Evolutionary conservation across 2,888 invertebrate genomes (phyloP).

Genomic region (Parnassius apollo): DNA sequence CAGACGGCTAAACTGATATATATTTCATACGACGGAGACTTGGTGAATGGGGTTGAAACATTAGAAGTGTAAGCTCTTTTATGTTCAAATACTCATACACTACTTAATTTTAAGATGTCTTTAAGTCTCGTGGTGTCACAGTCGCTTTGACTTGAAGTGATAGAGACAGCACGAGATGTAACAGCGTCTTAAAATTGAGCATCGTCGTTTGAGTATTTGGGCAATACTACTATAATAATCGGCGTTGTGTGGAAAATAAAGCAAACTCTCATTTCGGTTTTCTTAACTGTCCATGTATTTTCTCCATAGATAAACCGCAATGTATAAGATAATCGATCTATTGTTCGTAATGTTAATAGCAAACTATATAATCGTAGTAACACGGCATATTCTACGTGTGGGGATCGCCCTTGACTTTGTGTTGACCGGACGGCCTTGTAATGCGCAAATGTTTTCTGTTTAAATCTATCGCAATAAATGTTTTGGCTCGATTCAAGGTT

Average conservation of each 20-base stretch:
- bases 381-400: slow-evolving; percentile 56
- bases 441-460: slow-evolving; percentile 68
- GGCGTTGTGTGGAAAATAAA: too few species aligned
- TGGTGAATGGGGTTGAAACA: too few species aligned
- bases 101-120: too few species aligned
- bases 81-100: too few species aligned
- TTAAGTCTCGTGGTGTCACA: too few species aligned
- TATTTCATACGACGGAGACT: background rate
- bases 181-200: too few species aligned
- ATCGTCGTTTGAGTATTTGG: too few species aligned
- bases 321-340: slow-evolving; percentile 27
- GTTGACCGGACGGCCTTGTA: slow-evolving; percentile 76
- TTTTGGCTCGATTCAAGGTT: slow-evolving; percentile 46
- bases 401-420: slow-evolving; percentile 76
- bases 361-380: slow-evolving; percentile 42
- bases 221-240: too few species aligned
- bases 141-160: too few species aligned
- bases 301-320: slow-evolving; percentile 7
- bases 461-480: slow-evolving; percentile 59
- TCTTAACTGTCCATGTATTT: background rate
- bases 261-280: too few species aligned
- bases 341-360: slow-evolving; percentile 47
- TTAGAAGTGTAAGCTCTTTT: too few species aligned
- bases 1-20: slow-evolving; percentile 26
- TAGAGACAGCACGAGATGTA: too few species aligned